Evolutionary conservation across 2,888 invertebrate species (phyloP), one percentile per base, ranked within the genome.

Genomic region (Leuctra nigra): DNA sequence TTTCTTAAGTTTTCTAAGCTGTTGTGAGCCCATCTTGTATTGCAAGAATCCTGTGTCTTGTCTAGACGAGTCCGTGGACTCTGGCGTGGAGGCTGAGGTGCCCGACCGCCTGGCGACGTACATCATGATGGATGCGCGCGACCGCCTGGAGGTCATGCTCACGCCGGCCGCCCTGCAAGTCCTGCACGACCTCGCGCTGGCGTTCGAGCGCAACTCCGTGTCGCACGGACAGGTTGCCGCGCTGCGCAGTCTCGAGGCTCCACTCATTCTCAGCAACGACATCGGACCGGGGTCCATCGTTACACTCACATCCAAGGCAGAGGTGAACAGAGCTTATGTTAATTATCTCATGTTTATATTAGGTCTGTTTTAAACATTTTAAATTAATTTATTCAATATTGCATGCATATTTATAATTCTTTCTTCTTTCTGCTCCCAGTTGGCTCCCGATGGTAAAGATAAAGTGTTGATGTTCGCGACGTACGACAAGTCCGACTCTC

Each of bases 61-160:
- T 24, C 13, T 50, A 61, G 58, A 48, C 47, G 76, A 77, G 61
- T 78, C 76, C 54, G 70, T 76, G 1, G 79, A 79, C 63, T 78
- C 78, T 0, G 77, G 76, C 0, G 64, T 77, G 11, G 77, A 77
- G 38, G 66, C 73, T 0, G 77, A 76, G 18, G 66, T 55, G 64
- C 59, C 66, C 0, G 76, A 76, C 48, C 72, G 72, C 9, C 63
- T 72, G 46, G 84, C 87, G 47, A 81, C 82, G 0, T 87, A 87
- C 68, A 66, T 89, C 6, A 73, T 86, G 53, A 66, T 89, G 2
- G 83, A 85, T 61, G 81, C 86, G 0, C 77, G 81, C 52, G 83
- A 86, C 60, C 73, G 76, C 44, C 72, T 90, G 2, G 81, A 85
- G 63, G 64, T 87, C 1, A 86, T 86, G 0, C 66, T 89, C 24